Percentiles rank a stretch among this genome's conserved stretches.
phyloP scores from a whole-genome alignment of 2,888 invertebrate species.

The Tetranychus truncatus region DNA sequence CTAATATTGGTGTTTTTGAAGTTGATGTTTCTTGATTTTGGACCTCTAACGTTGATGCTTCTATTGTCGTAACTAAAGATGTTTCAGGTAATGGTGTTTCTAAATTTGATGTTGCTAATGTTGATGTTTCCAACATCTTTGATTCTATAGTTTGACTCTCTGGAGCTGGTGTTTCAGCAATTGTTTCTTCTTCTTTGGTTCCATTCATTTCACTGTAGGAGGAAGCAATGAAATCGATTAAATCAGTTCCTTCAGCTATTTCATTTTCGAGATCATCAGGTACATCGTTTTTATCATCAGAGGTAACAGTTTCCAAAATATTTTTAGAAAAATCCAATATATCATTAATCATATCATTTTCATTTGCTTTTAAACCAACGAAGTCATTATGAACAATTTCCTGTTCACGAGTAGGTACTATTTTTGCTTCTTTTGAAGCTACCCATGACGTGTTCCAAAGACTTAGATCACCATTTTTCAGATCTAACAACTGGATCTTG shows the following conservation, averaged over 20 bases:
- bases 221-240: conserved; percentile 12
- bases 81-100: too few relatives aligned
- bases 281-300: conserved; percentile 12
- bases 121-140: neutral
- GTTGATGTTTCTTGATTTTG: too few relatives aligned
- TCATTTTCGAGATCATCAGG: conserved; percentile 13
- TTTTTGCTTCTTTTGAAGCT: conserved; percentile 8
- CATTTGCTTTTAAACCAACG: conserved; percentile 1
- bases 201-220: conserved; percentile 5
- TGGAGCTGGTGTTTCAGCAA: neutral
- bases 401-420: neutral
- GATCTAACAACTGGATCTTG: neutral
- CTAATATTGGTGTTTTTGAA: too few relatives aligned
- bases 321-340: conserved; percentile 13
- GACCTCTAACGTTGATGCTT: too few relatives aligned
- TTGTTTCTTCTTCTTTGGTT: conserved; percentile 6
- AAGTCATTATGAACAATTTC: neutral
- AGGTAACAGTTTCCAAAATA: neutral
- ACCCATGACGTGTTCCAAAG: conserved; percentile 8
- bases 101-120: neutral
- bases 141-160: neutral
- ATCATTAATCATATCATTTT: conserved; percentile 12
- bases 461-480: neutral
- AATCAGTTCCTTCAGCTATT: conserved; percentile 7
- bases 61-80: too few relatives aligned